These are phyloP conservation scores for Sus scrofa DNA, from an alignment of 2,113 vertebrate genomes.

Conservation along the genomic window DNA sequence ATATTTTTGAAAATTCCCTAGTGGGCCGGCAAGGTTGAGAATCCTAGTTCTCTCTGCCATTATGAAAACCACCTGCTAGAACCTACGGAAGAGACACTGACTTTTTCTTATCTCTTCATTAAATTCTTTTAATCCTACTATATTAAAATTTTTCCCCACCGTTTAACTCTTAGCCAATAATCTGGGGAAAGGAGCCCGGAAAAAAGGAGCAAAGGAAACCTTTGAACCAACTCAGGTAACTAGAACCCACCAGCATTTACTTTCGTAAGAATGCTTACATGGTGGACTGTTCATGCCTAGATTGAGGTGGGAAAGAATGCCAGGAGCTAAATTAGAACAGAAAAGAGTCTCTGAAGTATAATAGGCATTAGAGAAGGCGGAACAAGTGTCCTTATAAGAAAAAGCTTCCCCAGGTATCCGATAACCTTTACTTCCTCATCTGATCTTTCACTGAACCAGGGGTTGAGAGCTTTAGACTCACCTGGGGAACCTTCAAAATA, in stretches of 20 bases:
- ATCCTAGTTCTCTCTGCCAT: neutral
- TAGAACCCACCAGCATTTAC: neutral
- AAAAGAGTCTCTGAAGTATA: neutral
- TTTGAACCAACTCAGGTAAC: neutral
- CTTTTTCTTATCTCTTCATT: neutral
- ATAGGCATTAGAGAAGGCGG: neutral
- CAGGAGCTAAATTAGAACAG: neutral
- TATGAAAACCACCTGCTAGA: neutral
- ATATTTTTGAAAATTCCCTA: neutral
- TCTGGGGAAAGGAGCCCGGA: neutral
- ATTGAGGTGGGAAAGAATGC: neutral
- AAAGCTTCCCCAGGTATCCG: neutral
- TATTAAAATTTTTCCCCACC: neutral
- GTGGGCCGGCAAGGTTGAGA: neutral
- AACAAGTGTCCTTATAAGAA: neutral
- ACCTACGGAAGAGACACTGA: neutral
- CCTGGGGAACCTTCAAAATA: neutral
- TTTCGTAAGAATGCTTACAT: neutral
- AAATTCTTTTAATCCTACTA: neutral
- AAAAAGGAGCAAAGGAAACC: neutral
- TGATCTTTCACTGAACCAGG: neutral
- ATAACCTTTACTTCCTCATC: neutral
- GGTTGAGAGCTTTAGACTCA: neutral
- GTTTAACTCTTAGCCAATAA: neutral
- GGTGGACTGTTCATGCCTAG: neutral